A percentile compares a stretch with the other conserved stretches of the same genome.
Evolutionary conservation across 2,888 invertebrate species (phyloP).

Genomic region (Spodoptera exigua): DNA sequence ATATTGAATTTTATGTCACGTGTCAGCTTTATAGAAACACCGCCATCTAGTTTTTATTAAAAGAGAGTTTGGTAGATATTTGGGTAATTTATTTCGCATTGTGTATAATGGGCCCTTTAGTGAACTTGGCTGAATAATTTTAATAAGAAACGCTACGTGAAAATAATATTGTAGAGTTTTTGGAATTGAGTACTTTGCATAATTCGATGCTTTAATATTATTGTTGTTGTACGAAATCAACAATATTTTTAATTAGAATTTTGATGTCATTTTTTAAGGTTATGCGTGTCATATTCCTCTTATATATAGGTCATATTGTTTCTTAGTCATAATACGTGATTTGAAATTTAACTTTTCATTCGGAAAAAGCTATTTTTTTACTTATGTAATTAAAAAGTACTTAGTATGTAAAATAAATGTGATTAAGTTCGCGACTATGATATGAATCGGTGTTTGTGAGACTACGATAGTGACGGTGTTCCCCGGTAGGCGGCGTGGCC

Average conservation of each 20-base stretch:
- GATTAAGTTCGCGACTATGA: slow-evolving; percentile 18
- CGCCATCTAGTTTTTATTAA: slow-evolving; percentile 71
- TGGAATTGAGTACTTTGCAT: no score
- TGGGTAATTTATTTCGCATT: slow-evolving; percentile 51
- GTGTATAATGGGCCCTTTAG: slow-evolving; percentile 62
- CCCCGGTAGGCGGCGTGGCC: slow-evolving; percentile 84
- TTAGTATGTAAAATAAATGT: slow-evolving; percentile 56
- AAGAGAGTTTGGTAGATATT: slow-evolving; percentile 44
- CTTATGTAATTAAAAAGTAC: slow-evolving; percentile 42
- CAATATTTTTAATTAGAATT: no score
- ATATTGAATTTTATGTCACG: slow-evolving; percentile 51
- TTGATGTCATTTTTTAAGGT: no score
- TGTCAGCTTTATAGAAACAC: slow-evolving; percentile 77
- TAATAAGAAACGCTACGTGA: no score
- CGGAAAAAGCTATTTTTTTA: no score
- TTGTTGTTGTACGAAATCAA: no score
- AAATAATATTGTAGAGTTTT: no score
- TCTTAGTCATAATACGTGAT: no score
- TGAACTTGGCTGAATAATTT: slow-evolving; percentile 6
- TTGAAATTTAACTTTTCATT: no score
- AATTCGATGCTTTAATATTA: no score
- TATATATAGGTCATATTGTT: no score
- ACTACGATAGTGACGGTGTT: slow-evolving; percentile 70
- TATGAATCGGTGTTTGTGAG: slow-evolving; percentile 44
- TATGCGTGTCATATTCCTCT: no score